phyloP scores from a whole-genome alignment of 2,113 vertebrate species.

The Erpornis zantholeuca region DNA sequence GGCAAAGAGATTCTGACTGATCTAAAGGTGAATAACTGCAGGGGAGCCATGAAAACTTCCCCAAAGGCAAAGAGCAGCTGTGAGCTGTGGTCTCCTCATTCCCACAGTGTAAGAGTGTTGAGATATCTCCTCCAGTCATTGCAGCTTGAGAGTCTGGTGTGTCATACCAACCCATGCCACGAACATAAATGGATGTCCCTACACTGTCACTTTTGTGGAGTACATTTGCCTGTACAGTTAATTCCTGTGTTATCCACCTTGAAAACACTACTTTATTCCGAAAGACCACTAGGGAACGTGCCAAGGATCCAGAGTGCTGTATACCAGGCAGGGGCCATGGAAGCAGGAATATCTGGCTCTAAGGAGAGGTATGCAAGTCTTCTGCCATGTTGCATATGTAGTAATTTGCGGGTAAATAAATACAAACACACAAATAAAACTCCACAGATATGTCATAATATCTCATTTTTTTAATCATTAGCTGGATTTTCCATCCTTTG shows the following conservation, averaged over 20 bases:
- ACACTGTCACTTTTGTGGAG: fast-evolving
- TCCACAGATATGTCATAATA: background rate
- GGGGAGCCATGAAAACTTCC: background rate
- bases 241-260: background rate
- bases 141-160: background rate
- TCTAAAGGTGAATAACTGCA: background rate
- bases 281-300: background rate
- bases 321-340: background rate
- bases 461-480: background rate
- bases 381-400: background rate
- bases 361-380: background rate
- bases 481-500: background rate
- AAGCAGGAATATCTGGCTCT: background rate
- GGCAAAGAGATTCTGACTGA: background rate
- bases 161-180: fast-evolving
- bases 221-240: background rate
- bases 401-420: background rate
- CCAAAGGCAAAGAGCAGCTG: background rate
- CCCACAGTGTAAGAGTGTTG: background rate
- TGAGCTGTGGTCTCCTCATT: background rate
- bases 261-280: background rate
- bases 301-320: background rate
- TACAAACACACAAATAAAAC: background rate
- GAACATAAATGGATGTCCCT: background rate
- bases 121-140: background rate